Conservation (phyloP, 2,797 vertebrate genomes). For the Chrysocyon brachyurus region DNA sequence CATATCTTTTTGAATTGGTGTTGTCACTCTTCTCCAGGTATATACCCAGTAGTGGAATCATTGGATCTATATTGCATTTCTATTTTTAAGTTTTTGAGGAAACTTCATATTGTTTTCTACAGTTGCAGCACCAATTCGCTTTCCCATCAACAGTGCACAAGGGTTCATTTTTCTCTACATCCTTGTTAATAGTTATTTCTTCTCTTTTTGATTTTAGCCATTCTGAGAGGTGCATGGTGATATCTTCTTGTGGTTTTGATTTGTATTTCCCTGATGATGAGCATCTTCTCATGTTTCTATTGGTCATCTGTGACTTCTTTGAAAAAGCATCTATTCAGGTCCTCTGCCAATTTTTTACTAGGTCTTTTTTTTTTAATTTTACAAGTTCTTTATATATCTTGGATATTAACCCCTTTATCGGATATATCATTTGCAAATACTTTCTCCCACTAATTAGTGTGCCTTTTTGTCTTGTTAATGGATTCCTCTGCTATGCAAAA, state of each 20-base stretch:
- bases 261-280: not conserved
- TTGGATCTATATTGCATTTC: not conserved
- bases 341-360: not conserved
- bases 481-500: not conserved
- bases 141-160: not conserved
- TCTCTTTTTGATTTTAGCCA: not conserved
- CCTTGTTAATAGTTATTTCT: not conserved
- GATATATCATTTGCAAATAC: not conserved
- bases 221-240: not conserved
- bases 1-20: not conserved
- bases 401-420: not conserved
- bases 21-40: not conserved
- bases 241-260: not conserved
- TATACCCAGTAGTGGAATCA: not conserved
- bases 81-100: not conserved
- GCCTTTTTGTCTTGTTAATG: not conserved
- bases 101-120: not conserved
- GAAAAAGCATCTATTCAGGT: not conserved
- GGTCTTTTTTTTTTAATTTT: not conserved
- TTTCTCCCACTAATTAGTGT: not conserved
- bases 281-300: not conserved
- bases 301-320: not conserved
- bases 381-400: not conserved
- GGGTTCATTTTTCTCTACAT: not conserved
- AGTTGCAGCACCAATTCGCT: not conserved